These are phyloP conservation scores for Pemphredon lugubris DNA, from an alignment of 2,888 invertebrate genomes.

Conservation along the genomic window DNA sequence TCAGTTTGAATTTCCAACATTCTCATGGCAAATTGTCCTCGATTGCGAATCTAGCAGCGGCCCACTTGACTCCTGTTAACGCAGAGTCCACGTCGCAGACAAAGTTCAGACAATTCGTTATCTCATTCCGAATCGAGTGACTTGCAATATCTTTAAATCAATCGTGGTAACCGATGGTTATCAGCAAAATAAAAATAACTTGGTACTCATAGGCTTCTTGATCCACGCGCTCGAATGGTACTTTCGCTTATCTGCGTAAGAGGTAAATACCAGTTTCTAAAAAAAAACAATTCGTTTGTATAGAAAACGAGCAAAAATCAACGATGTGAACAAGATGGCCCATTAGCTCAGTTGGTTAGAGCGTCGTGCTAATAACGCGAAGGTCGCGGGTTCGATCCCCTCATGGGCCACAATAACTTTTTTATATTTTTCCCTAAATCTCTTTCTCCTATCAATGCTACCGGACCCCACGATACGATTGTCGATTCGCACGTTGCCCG, in stretches of 20 bases:
- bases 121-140: background rate
- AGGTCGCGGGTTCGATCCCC: conserved; percentile 76
- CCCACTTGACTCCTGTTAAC: conserved; percentile 26
- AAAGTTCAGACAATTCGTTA: conserved; percentile 19
- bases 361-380: conserved; percentile 77
- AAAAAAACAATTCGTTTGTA: background rate
- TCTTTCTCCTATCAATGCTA: too few relatives aligned
- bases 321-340: conserved; percentile 39
- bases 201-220: background rate
- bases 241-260: too few relatives aligned
- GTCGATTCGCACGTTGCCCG: too few relatives aligned
- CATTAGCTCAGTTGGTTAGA: conserved; percentile 78
- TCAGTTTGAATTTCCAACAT: background rate
- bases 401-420: conserved; percentile 65
- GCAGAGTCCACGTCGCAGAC: conserved; percentile 22
- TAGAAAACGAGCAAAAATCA: background rate
- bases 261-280: too few relatives aligned
- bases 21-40: conserved; percentile 4
- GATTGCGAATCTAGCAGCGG: conserved; percentile 10
- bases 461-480: too few relatives aligned
- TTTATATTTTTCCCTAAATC: too few relatives aligned
- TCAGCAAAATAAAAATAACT: background rate
- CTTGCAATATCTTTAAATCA: background rate
- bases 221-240: too few relatives aligned
- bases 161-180: background rate